Evolutionary conservation across 2,888 invertebrate species (phyloP).

Genomic region (Catocala fraxini): DNA sequence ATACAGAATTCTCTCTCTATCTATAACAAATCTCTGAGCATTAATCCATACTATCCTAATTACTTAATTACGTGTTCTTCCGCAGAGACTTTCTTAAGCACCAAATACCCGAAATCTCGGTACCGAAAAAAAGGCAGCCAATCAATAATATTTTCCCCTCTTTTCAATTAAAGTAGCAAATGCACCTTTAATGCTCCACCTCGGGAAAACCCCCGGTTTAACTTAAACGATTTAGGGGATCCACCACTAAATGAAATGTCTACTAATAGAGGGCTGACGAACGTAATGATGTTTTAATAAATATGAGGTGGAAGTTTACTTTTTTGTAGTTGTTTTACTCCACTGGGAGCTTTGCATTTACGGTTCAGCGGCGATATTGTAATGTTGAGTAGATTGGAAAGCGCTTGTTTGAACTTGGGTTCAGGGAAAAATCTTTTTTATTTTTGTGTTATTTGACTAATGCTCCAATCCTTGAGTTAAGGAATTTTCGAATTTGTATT

Average conservation of each 20-base stretch:
- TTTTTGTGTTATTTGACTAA: neutral
- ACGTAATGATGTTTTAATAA: constrained; percentile 61
- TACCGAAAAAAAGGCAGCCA: constrained; percentile 50
- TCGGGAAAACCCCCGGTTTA: constrained; percentile 72
- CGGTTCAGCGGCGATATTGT: neutral
- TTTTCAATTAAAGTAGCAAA: constrained; percentile 81
- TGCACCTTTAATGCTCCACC: constrained; percentile 78
- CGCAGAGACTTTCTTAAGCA: constrained; percentile 12
- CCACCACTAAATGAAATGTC: constrained; percentile 66
- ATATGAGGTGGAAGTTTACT: constrained; percentile 32
- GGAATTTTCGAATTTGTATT: too few species aligned
- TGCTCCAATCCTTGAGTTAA: too few species aligned
- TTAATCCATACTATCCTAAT: too few species aligned
- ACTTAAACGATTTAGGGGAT: constrained; percentile 81
- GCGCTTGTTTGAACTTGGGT: constrained; percentile 5
- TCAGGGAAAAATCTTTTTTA: neutral
- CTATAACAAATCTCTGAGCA: too few species aligned
- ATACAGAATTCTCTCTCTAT: too few species aligned
- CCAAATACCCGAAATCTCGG: constrained; percentile 26
- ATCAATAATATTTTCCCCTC: constrained; percentile 73
- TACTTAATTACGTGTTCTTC: neutral
- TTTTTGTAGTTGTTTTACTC: constrained; percentile 19
- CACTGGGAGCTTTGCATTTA: constrained; percentile 10
- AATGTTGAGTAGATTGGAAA: constrained; percentile 7
- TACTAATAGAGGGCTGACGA: constrained; percentile 52